Evolutionary conservation across 2,888 invertebrate species (phyloP).

Genomic region (Pteria penguin): DNA sequence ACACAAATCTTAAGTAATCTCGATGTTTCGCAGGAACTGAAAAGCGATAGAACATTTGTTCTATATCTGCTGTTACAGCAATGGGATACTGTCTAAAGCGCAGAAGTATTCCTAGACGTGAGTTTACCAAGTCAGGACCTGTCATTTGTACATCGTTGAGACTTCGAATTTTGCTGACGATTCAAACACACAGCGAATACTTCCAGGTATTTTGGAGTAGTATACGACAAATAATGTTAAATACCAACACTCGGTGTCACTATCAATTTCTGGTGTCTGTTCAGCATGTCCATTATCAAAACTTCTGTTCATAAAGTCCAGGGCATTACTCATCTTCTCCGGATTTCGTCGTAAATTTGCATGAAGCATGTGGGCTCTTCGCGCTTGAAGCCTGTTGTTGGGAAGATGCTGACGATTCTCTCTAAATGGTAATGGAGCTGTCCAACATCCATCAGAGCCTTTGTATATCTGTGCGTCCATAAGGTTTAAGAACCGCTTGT

Average conservation of each 20-base stretch:
- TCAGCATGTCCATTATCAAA: too few species aligned
- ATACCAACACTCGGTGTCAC: too few species aligned
- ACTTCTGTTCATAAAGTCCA: too few species aligned
- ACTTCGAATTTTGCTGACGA: slow-evolving; percentile 15
- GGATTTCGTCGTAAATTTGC: too few species aligned
- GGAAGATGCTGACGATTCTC: too few species aligned
- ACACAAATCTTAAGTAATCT: too few species aligned
- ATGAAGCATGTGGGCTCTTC: too few species aligned
- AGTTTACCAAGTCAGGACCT: slow-evolving; percentile 1
- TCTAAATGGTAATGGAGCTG: neutral
- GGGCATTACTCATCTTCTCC: too few species aligned
- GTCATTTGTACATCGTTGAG: slow-evolving; percentile 6
- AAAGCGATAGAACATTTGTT: slow-evolving; percentile 14
- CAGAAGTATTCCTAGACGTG: neutral
- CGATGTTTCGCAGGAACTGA: neutral
- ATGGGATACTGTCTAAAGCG: neutral
- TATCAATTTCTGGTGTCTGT: too few species aligned
- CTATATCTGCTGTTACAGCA: slow-evolving; percentile 4
- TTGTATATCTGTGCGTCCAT: neutral
- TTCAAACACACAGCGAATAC: neutral
- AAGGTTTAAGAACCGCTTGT: neutral
- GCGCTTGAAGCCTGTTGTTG: neutral
- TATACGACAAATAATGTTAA: too few species aligned
- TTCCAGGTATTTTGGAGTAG: slow-evolving; percentile 12
- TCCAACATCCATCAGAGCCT: neutral